Conservation (phyloP, 2,113 vertebrate species). For the Labeo catla region DNA sequence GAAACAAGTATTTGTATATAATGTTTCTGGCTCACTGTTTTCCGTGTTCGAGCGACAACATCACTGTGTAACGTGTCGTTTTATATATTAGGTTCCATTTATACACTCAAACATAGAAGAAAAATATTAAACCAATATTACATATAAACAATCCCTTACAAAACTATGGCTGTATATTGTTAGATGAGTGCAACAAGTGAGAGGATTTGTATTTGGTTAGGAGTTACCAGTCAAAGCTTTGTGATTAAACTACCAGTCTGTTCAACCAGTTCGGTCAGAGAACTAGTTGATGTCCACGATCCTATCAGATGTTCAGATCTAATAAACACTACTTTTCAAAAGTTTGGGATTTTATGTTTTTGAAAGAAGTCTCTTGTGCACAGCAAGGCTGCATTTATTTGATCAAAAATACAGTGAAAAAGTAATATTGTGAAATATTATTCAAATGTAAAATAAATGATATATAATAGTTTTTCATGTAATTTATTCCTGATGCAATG, state of each 20-base stretch:
- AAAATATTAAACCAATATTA: constrained; percentile 62
- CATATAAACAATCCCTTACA: constrained; percentile 63
- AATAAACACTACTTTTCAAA: not conserved
- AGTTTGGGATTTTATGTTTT: not conserved
- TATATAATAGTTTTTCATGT: not conserved
- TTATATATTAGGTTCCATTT: constrained; percentile 79
- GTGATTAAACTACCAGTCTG: not conserved
- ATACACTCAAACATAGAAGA: constrained; percentile 65
- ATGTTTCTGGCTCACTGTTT: constrained; percentile 36
- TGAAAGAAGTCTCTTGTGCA: not conserved
- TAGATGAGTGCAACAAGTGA: constrained; percentile 60
- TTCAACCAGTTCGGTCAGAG: not conserved
- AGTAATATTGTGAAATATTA: not conserved
- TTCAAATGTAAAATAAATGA: not conserved
- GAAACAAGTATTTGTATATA: constrained; percentile 14
- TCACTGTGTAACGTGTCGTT: constrained; percentile 61
- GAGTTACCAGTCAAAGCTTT: constrained; percentile 48
- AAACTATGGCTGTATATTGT: constrained; percentile 58
- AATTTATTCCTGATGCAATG: not conserved
- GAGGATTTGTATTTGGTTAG: constrained; percentile 70
- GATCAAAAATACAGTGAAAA: not conserved
- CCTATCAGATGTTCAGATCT: not conserved
- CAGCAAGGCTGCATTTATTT: not conserved
- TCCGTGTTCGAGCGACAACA: not conserved
- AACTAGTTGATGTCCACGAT: not conserved